Base-by-base conservation (phyloP, 2,888 invertebrate species). In the Microplitis deprimator region DNA sequence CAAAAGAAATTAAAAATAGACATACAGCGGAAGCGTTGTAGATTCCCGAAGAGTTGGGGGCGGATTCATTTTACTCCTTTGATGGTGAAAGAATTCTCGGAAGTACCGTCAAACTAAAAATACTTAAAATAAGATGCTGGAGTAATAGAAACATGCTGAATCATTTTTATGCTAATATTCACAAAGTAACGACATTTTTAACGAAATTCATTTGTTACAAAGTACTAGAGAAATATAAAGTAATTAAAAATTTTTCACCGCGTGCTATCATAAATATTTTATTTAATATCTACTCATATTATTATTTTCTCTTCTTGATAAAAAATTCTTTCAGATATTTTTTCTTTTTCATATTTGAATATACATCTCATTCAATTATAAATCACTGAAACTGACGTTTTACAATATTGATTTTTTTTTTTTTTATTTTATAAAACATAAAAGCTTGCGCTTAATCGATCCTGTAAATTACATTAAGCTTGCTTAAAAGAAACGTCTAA, bases 51-150 rank as follows among this genome's bases (percentile, higher is more conserved):
- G 81, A 81, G 81, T 84, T 80, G 76, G 73, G 79, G 79, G 79
- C 81, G 81, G 83, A 76, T 82, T 83, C 81, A 73, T 82, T 83
- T 82, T 83, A 83, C 81, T 84, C 84, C 84, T 87, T 87, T 87
- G 85, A 84, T 83, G 85, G 78, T 81, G 80, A 69, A 73, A 79
- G 70, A 81, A 79, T 88, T 88, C 87, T 81, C 75, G 81, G 88
- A 87, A 87, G 82, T 82, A 82, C 83, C 82, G 81, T 77, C 80
- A 79, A 83, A 81, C 84, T 88, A 86, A 85, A 88, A 88, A 87
- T 87, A 87, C 82, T 81, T 82, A 65, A 77, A 13, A 20, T 39
- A 8, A 38, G 29, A 67, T 67, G 67, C 80, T 78, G 76, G 78
- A 65, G 75, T 78, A 72, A 73, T 79, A 76, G 76, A 70, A 70